A percentile compares a stretch with the other conserved stretches of the same genome.
Conservation (phyloP, 2,113 vertebrate species). For the Microtus richardsoni region DNA sequence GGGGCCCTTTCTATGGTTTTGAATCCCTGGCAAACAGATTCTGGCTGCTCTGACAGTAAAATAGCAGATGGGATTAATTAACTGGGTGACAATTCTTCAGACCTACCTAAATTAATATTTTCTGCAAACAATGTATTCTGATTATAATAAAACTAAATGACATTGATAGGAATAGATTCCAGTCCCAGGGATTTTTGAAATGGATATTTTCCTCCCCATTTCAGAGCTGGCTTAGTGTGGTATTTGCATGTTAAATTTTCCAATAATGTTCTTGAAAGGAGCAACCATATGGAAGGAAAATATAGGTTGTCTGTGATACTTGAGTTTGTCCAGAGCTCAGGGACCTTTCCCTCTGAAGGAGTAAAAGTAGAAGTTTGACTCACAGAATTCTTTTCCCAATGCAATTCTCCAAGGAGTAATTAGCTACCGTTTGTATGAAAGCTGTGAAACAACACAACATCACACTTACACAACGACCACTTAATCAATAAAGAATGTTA, state of each 20-base stretch:
- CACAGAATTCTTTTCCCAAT: constrained; percentile 25
- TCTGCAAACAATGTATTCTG: constrained; percentile 79
- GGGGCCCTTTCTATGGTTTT: constrained; percentile 70
- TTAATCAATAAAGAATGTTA: constrained; percentile 18
- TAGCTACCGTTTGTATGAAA: constrained; percentile 63
- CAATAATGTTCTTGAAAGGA: constrained; percentile 56
- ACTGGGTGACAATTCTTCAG: constrained; percentile 80
- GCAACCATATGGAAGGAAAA: constrained; percentile 17
- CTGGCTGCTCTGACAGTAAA: constrained; percentile 67
- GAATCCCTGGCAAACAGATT: constrained; percentile 81
- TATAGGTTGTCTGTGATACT: constrained; percentile 27
- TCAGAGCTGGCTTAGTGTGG: constrained; percentile 16
- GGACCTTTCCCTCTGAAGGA: background rate
- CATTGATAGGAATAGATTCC: constrained; percentile 56
- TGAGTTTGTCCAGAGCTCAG: constrained; percentile 45
- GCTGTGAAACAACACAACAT: constrained; percentile 30
- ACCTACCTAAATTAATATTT: constrained; percentile 80
- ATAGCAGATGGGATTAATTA: constrained; percentile 85
- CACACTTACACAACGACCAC: background rate
- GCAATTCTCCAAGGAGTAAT: constrained; percentile 47
- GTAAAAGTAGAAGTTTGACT: constrained; percentile 41
- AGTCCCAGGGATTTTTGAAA: constrained; percentile 63
- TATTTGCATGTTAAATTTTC: constrained; percentile 59
- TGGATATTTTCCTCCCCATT: background rate
- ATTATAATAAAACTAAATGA: constrained; percentile 80